Evolutionary conservation across 2,113 vertebrate genomes (phyloP), one percentile per base, ranked within the genome.

Genomic region (Microtus ochrogaster): DNA sequence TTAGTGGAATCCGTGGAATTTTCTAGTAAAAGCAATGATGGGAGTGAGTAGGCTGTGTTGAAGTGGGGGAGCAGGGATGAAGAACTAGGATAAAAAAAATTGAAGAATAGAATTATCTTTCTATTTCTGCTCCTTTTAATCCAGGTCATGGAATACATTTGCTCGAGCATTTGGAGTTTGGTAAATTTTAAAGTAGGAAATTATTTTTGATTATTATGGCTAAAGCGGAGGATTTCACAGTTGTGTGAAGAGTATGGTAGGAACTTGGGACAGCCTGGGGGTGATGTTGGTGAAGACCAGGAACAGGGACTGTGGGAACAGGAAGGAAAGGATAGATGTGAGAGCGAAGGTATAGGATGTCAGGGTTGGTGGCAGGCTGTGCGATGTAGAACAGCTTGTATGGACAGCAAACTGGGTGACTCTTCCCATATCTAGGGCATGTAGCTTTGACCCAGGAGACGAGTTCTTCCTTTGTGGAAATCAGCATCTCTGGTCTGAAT

Each of bases 131-230:
- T 91, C 33, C 68, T 91, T 39, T 33, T n/a, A 72, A 0, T 2
- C 36, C 36, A 39, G 9, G 7, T 81, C 74, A 2, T 33, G 22
- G 26, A 39, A 61, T 49, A 33, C 4, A 2, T 68, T 44, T 44
- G 12, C 49, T 21, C 4, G 1, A n/a, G 19, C 70, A 28, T 79
- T 92, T 74, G 70, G 26, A 65, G 81, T 41, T 70, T 7, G 70
- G 65, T 91, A 3, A n/a, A 24, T 93, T 93, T 63, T 36, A 58
- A 72, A 72, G 68, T 63, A 66, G 47, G 81, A 90, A 66, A 39
- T 44, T 2, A 13, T 83, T 93, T 72, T 44, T 61, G 70, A 49
- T 47, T 14, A 79, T 19, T n/a, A 22, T 49, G 33, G 21, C 24
- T n/a, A 17, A 65, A 33, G n/a, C 47, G 44, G 70, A 89, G 3